phyloP scores from a whole-genome alignment of 2,888 invertebrate genomes.

The Microctonus hyperodae region DNA sequence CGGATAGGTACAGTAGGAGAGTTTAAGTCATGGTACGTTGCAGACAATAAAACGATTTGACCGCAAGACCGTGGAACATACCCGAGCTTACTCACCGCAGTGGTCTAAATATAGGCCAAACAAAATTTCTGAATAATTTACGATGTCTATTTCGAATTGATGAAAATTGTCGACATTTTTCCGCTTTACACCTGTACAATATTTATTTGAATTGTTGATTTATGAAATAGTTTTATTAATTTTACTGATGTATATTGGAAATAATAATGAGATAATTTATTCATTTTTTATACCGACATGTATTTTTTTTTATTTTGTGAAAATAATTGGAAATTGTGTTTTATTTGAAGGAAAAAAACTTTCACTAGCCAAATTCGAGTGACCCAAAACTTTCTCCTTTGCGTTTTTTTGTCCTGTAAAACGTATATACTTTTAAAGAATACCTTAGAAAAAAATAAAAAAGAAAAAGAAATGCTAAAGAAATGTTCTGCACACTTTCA shows the following conservation, averaged over 20 bases:
- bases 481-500: conserved; percentile 14
- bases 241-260: too few relatives aligned
- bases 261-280: too few relatives aligned
- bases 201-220: not conserved
- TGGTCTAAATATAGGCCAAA: conserved; percentile 43
- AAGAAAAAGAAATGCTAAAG: not conserved
- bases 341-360: not conserved
- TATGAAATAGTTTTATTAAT: too few relatives aligned
- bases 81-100: conserved; percentile 45
- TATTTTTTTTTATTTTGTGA: too few relatives aligned
- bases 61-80: conserved; percentile 42
- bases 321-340: not conserved
- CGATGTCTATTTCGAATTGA: conserved; percentile 17
- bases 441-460: conserved; percentile 22
- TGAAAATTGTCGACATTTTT: too few relatives aligned
- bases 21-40: conserved; percentile 38
- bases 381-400: conserved; percentile 30
- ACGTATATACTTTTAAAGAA: conserved; percentile 12
- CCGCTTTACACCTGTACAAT: not conserved
- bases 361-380: conserved; percentile 8
- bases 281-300: too few relatives aligned
- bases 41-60: conserved; percentile 49
- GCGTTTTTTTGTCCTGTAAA: not conserved
- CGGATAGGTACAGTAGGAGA: conserved; percentile 4
- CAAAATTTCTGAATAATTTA: conserved; percentile 35